phyloP scores from a whole-genome alignment of 2,113 vertebrate species.

The Cygnus atratus region DNA sequence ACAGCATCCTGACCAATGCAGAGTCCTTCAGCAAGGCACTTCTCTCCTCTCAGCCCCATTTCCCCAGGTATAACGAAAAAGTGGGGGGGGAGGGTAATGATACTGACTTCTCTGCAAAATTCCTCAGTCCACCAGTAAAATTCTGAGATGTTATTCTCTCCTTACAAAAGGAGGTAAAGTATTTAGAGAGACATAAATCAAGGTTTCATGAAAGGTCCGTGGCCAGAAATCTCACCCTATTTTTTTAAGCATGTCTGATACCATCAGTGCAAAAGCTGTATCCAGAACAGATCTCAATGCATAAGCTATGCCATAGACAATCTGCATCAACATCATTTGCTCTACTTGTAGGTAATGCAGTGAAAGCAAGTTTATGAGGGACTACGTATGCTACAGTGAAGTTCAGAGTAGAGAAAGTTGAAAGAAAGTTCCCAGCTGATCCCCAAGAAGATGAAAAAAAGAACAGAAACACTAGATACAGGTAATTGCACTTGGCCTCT shows the following conservation, averaged over 20 bases:
- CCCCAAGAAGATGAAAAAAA: neutral
- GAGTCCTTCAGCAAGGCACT: neutral
- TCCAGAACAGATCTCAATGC: neutral
- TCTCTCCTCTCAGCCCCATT: neutral
- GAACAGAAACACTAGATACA: neutral
- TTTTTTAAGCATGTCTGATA: neutral
- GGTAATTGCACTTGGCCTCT: neutral
- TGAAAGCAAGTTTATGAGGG: neutral
- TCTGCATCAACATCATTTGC: neutral
- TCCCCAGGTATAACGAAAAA: neutral
- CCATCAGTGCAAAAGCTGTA: neutral
- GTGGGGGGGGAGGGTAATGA: neutral
- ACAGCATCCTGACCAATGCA: neutral
- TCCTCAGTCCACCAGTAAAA: neutral
- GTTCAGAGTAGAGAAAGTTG: neutral
- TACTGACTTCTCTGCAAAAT: neutral
- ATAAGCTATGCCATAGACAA: neutral
- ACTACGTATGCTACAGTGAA: neutral
- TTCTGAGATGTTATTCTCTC: neutral
- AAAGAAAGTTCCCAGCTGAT: neutral
- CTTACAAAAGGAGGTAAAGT: neutral
- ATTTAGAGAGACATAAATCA: neutral
- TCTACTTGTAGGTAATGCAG: neutral
- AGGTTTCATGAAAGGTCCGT: neutral
- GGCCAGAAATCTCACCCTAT: neutral